Conservation (phyloP, 1,140 invertebrate genomes). For the Thereuonema tuberculata region DNA sequence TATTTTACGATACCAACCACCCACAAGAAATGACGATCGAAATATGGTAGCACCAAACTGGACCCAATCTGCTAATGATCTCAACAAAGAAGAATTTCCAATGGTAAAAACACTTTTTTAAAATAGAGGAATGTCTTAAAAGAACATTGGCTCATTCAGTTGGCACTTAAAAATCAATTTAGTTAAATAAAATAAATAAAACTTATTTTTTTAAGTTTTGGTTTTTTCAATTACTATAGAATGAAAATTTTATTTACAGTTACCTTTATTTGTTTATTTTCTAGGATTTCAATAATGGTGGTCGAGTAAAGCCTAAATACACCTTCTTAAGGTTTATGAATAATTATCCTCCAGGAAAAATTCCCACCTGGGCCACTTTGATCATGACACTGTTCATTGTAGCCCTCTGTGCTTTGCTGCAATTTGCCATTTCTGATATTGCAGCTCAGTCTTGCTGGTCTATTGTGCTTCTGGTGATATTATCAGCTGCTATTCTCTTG, state of each 20-base stretch:
- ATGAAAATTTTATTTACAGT: no score
- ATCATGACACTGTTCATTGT: constrained; percentile 50
- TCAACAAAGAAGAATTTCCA: not conserved
- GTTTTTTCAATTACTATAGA: no score
- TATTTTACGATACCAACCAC: constrained; percentile 61
- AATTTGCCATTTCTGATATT: constrained; percentile 25
- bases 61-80: not conserved
- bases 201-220: not conserved
- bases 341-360: constrained; percentile 50
- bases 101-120: not conserved
- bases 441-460: constrained; percentile 30
- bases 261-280: not conserved
- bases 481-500: constrained; percentile 42
- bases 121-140: not conserved
- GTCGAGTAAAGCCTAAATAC: constrained; percentile 48
- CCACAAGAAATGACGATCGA: constrained; percentile 13
- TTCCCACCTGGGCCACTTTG: constrained; percentile 50
- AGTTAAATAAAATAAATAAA: not conserved
- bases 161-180: not conserved
- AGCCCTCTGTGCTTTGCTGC: constrained; percentile 38
- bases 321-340: constrained; percentile 52
- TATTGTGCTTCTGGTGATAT: constrained; percentile 38
- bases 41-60: not conserved
- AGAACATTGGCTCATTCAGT: not conserved
- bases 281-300: constrained; percentile 26